Base-by-base conservation (phyloP, 1,140 invertebrate genomes). In the Carcinoscorpius rotundicauda region DNA sequence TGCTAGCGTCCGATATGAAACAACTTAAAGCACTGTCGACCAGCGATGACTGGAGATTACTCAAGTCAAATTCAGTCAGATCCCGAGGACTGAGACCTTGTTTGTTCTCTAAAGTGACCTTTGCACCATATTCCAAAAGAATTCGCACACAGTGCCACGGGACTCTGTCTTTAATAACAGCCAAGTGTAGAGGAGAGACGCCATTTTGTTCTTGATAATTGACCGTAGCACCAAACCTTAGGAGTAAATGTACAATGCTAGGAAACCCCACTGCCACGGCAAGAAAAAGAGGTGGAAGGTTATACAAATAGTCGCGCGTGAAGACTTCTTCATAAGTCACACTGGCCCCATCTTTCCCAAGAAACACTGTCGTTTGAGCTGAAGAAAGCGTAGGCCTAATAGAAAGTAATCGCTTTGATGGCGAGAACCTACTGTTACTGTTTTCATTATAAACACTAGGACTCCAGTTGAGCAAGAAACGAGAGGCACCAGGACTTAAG, bases 141-240 rank as follows among this genome's bases (percentile, higher is more conserved):
- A 80, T 74, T 11, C 79, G 73, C 49, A 82, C 78, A 66, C 80
- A 81, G 56, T 82, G 78, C 76, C 78, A 78, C n/a, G 79, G 78
- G 49, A 81, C 77, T 57, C 75, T 76, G 9, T 78, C 75, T 69
- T 81, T 79, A 62, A 78, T 77, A 11, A 79, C 77, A 51, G 79
- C 80, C 51, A 84, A 69, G 71, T 84, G 82, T 3, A 83, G 75
- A 0, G 82, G 81, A 4, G 82, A 82, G 71, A 81, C 81, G n/a
- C 82, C 82, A 52, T 79, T 72, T 5, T 68, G 68, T 67, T 84
- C 82, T 50, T 68, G 66, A 56, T 77, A 72, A 63, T 79, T 79
- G n/a, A 80, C 76, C 11, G 74, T 70, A 1, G 82, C 83, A 8
- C 82, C 82, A 68, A 80, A 80, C 64, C 81, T 79, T 10, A 83